Base-by-base conservation (phyloP, 1,140 invertebrate species). In the Melanaphis sacchari region DNA sequence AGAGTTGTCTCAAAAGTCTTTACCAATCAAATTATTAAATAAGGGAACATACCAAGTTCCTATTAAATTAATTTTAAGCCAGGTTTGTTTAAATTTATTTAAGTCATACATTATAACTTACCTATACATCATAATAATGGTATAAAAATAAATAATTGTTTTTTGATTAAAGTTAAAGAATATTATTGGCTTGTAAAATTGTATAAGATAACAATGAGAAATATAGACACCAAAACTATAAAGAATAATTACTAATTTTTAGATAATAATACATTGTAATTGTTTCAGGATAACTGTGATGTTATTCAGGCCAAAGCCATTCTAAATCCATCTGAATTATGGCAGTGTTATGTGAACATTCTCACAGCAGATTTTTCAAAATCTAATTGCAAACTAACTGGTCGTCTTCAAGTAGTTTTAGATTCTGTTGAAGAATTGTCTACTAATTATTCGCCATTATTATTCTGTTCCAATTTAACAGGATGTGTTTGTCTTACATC, bases 21-120 rank as follows among this genome's bases (percentile, higher is more conserved):
- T 52, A 52, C 81, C 91, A 22, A 93, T 93, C 3, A 82, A 93
- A 26, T 36, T 93, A 31, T 40, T 93, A 21, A 93, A 93, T 22
- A 84, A 84, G 9, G 91, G 91, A 85, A 54, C 43, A n/a, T 93
- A 54, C 11, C 91, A 93, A 93, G 91, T 93, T n/a, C 91, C 91
- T 18, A 85, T 93, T 21, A 93, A 85, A 93, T 52, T 93, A 38
- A 93, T 93, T 84, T 82, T 93, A 31, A 93, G 31, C 31, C 91
- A 93, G 91, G 91, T 93, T 49, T 84, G 91, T 93, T 49, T 84
- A 46, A 46, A 81, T 54, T 36, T 52, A 88, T 46, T 15, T 41
- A 31, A 66, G 0, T n/a, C 31, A 66, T n/a, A 66, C 18, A n/a
- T 18, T 66, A 66, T n/a, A 11, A 0, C 31, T 66, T 66, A 18